These are phyloP conservation scores for Colostygia pectinataria DNA, from an alignment of 2,888 invertebrate species.

Conservation along the genomic window DNA sequence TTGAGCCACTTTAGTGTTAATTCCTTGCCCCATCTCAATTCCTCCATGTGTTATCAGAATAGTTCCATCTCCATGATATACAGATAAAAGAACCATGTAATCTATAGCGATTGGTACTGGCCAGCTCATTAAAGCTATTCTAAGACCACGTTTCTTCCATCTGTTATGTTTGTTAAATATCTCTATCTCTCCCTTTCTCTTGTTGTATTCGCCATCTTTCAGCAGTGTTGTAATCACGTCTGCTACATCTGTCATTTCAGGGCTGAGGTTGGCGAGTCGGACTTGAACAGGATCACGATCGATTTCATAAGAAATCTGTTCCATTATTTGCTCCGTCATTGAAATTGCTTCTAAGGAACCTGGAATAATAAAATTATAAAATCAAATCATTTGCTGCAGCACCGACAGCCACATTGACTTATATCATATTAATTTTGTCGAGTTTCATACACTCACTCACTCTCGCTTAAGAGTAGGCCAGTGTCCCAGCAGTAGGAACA, in stretches of 20 bases:
- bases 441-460: no score
- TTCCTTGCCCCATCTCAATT: conserved; percentile 91
- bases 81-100: conserved; percentile 83
- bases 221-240: conserved; percentile 51
- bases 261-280: conserved; percentile 55
- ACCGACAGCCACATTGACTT: no score
- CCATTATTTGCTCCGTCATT: conserved; percentile 85
- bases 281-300: conserved; percentile 83
- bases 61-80: conserved; percentile 88
- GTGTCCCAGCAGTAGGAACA: no score
- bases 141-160: conserved; percentile 91
- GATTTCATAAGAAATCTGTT: conserved; percentile 82
- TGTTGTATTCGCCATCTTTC: conserved; percentile 75
- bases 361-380: conserved; percentile 40
- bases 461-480: no score
- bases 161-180: conserved; percentile 85
- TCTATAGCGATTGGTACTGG: conserved; percentile 77
- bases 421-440: no score
- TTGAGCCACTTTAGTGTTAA: conserved; percentile 87
- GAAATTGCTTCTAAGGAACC: conserved; percentile 85
- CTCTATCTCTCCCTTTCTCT: conserved; percentile 78
- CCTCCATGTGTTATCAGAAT: conserved; percentile 89
- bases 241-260: conserved; percentile 66
- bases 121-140: conserved; percentile 87
- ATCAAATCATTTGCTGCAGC: no score